Conservation (phyloP, 2,797 vertebrate genomes). For the Manis pentadactyla region DNA sequence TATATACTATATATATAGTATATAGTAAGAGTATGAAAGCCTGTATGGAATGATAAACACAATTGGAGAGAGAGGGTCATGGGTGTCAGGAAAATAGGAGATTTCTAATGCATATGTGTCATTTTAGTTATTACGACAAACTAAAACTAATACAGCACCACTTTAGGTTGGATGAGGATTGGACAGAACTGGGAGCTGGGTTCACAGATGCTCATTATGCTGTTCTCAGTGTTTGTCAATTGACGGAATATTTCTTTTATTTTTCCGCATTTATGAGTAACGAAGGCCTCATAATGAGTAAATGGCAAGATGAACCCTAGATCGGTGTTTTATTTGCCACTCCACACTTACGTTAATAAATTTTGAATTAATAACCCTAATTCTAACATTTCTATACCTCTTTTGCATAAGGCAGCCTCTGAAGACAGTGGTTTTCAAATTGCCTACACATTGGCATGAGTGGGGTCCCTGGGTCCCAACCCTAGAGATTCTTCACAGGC, state of each 20-base stretch:
- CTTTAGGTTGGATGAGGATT: neutral
- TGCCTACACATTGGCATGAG: neutral
- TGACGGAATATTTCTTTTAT: neutral
- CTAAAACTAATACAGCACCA: neutral
- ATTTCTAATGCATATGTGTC: neutral
- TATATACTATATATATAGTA: neutral
- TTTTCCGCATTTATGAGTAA: neutral
- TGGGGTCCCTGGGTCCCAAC: neutral
- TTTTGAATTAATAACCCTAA: neutral
- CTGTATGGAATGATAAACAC: neutral
- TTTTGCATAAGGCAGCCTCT: neutral
- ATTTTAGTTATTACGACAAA: neutral
- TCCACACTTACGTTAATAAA: neutral
- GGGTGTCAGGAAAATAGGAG: neutral
- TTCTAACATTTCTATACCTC: neutral
- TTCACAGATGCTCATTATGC: neutral
- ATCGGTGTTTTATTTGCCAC: neutral
- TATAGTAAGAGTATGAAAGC: neutral
- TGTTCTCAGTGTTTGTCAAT: neutral
- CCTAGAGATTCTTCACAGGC: neutral
- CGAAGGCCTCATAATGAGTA: neutral
- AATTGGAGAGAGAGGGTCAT: neutral
- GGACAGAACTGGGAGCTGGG: neutral
- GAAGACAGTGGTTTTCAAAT: neutral
- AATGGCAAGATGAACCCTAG: neutral